Conservation (phyloP, 2,113 vertebrate species). For the Oxyura jamaicensis region DNA sequence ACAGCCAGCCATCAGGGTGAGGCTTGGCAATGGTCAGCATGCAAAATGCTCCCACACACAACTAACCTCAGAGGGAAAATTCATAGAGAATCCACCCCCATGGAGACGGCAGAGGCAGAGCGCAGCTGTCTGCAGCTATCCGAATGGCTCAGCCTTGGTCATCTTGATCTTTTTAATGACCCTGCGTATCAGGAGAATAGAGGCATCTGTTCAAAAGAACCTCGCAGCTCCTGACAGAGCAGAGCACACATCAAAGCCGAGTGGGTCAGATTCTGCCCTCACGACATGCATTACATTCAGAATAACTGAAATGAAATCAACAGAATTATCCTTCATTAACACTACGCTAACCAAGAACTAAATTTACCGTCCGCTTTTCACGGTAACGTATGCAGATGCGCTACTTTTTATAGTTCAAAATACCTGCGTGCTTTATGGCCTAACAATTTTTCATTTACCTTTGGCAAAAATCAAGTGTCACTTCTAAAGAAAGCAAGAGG, state of each 20-base stretch:
- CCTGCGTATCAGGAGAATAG: neutral
- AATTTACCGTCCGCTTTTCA: neutral
- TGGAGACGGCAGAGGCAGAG: neutral
- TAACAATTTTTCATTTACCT: neutral
- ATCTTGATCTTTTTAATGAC: slow-evolving; percentile 73
- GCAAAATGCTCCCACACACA: slow-evolving; percentile 22
- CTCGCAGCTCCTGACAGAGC: slow-evolving; percentile 62
- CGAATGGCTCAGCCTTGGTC: slow-evolving; percentile 36
- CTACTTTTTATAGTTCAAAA: neutral
- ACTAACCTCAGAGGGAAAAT: slow-evolving; percentile 21
- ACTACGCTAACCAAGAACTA: neutral
- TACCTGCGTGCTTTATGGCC: neutral
- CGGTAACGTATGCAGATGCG: neutral
- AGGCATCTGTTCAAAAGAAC: slow-evolving; percentile 66
- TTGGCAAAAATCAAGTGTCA: neutral
- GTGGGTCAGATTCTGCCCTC: slow-evolving; percentile 40
- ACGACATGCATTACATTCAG: slow-evolving; percentile 2
- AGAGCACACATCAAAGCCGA: slow-evolving; percentile 58
- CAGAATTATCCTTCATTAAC: slow-evolving; percentile 35
- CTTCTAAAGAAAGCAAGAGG: neutral
- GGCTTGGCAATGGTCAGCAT: slow-evolving; percentile 39
- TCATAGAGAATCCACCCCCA: neutral
- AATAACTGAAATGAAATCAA: slow-evolving; percentile 43
- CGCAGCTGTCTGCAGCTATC: slow-evolving; percentile 46
- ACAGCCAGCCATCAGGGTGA: neutral